Percentiles rank a stretch among this genome's conserved stretches.
Evolutionary conservation across 1,140 invertebrate species (phyloP).

Genomic region (Steinernema khuongi): DNA sequence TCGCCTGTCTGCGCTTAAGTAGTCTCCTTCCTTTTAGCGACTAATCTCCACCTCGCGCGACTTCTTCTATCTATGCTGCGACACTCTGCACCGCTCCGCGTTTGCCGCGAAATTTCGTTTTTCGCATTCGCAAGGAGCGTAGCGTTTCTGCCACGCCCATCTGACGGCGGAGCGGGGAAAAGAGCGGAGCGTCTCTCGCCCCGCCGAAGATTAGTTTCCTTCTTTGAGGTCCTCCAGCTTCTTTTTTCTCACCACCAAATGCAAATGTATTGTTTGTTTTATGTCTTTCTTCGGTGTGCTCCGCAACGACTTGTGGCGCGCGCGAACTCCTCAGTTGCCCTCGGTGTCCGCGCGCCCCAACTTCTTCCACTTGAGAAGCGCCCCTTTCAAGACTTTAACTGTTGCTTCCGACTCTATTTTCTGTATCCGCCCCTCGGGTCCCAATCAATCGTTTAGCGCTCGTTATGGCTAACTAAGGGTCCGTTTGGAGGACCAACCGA

Average conservation of each 20-base stretch:
- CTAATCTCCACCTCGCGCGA: constrained; percentile 6
- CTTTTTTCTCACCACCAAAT: constrained; percentile 10
- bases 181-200: neutral
- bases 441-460: neutral
- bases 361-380: too few relatives aligned
- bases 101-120: constrained; percentile 12
- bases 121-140: neutral
- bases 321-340: neutral
- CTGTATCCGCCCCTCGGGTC: neutral
- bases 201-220: constrained; percentile 6
- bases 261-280: constrained; percentile 17
- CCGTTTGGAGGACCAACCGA: neutral
- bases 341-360: neutral
- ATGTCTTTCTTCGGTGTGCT: neutral
- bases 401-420: neutral
- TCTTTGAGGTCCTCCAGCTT: constrained; percentile 13
- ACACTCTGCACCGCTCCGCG: neutral
- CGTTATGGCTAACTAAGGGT: neutral
- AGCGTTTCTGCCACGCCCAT: neutral
- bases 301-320: neutral
- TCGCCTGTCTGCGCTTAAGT: neutral
- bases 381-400: too few relatives aligned
- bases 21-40: neutral
- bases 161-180: neutral
- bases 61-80: neutral